These are phyloP conservation scores for Artemisiospiza belli DNA, from an alignment of 2,113 vertebrate species.

Conservation along the genomic window DNA sequence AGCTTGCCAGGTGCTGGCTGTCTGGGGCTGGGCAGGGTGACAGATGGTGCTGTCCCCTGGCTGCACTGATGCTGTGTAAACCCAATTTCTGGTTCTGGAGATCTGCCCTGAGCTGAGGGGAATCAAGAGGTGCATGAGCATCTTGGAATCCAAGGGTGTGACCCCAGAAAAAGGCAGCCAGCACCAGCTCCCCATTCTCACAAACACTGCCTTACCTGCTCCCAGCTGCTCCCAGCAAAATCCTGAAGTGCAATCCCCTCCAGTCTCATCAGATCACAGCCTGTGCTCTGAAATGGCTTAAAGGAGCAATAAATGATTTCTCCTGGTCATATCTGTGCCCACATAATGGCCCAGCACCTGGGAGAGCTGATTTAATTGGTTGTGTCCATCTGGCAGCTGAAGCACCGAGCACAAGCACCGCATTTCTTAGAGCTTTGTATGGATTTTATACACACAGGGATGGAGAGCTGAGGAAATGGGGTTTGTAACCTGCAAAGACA, in stretches of 20 bases:
- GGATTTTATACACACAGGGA: not conserved
- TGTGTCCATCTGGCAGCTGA: not conserved
- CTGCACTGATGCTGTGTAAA: not conserved
- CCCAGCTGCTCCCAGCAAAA: not conserved
- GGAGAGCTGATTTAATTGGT: not conserved
- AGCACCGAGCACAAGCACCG: not conserved
- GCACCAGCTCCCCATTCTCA: not conserved
- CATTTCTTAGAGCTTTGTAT: not conserved
- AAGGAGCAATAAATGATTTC: not conserved
- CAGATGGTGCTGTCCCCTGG: not conserved
- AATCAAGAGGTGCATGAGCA: rapidly evolving
- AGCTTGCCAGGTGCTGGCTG: not conserved
- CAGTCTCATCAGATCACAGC: not conserved
- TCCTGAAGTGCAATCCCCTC: not conserved
- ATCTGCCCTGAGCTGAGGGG: not conserved
- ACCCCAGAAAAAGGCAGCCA: not conserved
- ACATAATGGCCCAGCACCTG: not conserved
- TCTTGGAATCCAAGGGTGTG: rapidly evolving
- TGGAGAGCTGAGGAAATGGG: not conserved
- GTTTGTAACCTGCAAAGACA: rapidly evolving
- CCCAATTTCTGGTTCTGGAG: not conserved
- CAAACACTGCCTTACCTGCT: not conserved
- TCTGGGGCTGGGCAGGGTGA: not conserved
- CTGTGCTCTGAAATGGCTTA: not conserved
- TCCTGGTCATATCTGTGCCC: not conserved